These are phyloP conservation scores for Diadumene lineata DNA, from an alignment of 92 coral and sea anemone species.

Conservation along the genomic window DNA sequence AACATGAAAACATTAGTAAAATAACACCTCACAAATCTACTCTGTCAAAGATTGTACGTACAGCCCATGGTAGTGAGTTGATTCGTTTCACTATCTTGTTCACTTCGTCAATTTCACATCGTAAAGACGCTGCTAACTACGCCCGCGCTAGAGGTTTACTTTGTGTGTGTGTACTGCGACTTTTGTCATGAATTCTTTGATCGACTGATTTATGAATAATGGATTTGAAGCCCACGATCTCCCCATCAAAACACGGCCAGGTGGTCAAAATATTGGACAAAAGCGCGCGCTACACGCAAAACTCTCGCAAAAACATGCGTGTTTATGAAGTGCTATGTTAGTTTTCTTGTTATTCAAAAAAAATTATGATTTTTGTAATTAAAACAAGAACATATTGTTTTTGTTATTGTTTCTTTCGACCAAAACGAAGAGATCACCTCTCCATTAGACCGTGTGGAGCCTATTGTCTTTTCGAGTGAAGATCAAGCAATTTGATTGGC, in stretches of 20 bases:
- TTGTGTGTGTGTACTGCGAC: slow-evolving; percentile 31
- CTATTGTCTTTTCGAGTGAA: no score
- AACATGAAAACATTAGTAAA: slow-evolving; percentile 26
- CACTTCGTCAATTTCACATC: slow-evolving; percentile 9
- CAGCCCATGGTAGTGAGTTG: slow-evolving; percentile 35
- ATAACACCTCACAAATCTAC: neutral
- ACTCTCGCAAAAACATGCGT: slow-evolving; percentile 8
- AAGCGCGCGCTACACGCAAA: slow-evolving; percentile 17
- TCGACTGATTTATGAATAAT: slow-evolving; percentile 66
- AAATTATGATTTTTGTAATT: no score
- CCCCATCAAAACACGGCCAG: slow-evolving; percentile 75
- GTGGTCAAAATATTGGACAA: slow-evolving; percentile 51
- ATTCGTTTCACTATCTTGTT: neutral
- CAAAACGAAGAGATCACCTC: no score
- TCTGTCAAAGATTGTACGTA: slow-evolving; percentile 28
- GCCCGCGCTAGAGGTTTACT: slow-evolving; percentile 41
- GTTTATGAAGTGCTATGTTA: neutral
- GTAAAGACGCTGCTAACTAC: slow-evolving; percentile 21
- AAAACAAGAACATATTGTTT: no score
- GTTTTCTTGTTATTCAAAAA: neutral
- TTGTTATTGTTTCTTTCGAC: no score
- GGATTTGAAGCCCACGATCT: slow-evolving; percentile 52
- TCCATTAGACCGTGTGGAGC: no score
- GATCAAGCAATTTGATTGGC: no score
- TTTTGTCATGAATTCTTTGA: slow-evolving; percentile 73